These are phyloP conservation scores for Cataglyphis livida DNA, from an alignment of 2,888 invertebrate genomes.

Conservation along the genomic window DNA sequence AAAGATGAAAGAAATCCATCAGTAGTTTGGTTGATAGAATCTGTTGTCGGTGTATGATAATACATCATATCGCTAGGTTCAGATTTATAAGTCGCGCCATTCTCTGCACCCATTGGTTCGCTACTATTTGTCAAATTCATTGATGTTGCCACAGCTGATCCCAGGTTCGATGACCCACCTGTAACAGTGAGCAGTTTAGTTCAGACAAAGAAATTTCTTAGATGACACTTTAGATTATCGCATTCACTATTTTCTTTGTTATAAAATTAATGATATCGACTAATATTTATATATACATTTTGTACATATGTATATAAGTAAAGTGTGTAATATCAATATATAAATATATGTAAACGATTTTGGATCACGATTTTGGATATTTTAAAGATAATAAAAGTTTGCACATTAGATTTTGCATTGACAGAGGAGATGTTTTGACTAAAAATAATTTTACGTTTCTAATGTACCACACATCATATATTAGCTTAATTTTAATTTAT, in stretches of 20 bases:
- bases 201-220: conserved; percentile 66
- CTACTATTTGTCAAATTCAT: conserved; percentile 92
- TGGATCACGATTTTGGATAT: not conserved
- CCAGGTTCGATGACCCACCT: conserved; percentile 88
- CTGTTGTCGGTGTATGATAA: conserved; percentile 88
- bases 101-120: conserved; percentile 88
- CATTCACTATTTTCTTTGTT: not conserved
- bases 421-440: not conserved
- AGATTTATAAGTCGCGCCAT: conserved; percentile 89
- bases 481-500: conserved; percentile 3
- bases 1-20: conserved; percentile 96
- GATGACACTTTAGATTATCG: conserved; percentile 1
- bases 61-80: conserved; percentile 92
- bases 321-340: not conserved
- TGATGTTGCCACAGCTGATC: conserved; percentile 91
- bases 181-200: conserved; percentile 80
- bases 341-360: not conserved
- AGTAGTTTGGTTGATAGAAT: conserved; percentile 90
- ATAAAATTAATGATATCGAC: not conserved
- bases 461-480: not conserved
- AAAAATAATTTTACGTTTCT: not conserved
- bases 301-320: too few relatives aligned
- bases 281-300: not conserved
- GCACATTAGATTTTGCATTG: not conserved
- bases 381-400: not conserved